Percentiles rank a stretch among this genome's conserved stretches.
phyloP scores from a whole-genome alignment of 2,888 invertebrate species.

The Imbricaverruca yamaguchii region DNA sequence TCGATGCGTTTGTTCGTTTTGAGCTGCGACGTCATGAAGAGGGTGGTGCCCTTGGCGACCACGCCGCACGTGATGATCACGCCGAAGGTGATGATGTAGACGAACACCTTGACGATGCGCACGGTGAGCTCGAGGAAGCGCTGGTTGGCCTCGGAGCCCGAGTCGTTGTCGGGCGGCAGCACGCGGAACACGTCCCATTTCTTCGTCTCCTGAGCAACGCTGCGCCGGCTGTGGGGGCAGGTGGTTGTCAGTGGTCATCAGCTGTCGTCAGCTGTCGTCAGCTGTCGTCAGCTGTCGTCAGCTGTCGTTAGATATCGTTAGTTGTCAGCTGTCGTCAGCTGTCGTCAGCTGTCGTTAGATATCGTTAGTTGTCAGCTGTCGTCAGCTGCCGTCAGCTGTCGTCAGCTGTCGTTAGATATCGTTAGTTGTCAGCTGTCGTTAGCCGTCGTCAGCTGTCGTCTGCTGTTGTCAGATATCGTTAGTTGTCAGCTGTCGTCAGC shows the following conservation, averaged over 20 bases:
- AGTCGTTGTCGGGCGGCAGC: conserved; percentile 57
- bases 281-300: too few relatives aligned
- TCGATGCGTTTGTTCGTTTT: conserved; percentile 62
- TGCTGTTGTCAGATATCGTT: too few relatives aligned
- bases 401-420: too few relatives aligned
- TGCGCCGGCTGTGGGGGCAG: conserved; percentile 45
- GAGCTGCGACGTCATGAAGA: conserved; percentile 88
- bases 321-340: too few relatives aligned
- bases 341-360: too few relatives aligned
- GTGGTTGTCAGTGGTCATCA: neutral
- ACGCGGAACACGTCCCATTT: conserved; percentile 78
- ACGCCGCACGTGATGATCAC: conserved; percentile 78
- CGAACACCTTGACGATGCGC: conserved; percentile 60
- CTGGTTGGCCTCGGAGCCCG: conserved; percentile 67
- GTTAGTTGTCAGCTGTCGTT: too few relatives aligned
- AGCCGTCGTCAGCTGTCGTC: too few relatives aligned
- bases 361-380: too few relatives aligned
- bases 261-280: neutral
- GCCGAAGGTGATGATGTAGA: conserved; percentile 75
- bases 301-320: too few relatives aligned
- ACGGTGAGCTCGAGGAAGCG: conserved; percentile 55
- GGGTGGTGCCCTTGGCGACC: conserved; percentile 75
- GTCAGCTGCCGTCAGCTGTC: too few relatives aligned
- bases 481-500: too few relatives aligned
- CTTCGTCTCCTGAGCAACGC: conserved; percentile 43